Percentiles rank a stretch among this genome's conserved stretches.
Evolutionary conservation across 2,113 vertebrate genomes (phyloP).

Genomic region (Eira barbara): DNA sequence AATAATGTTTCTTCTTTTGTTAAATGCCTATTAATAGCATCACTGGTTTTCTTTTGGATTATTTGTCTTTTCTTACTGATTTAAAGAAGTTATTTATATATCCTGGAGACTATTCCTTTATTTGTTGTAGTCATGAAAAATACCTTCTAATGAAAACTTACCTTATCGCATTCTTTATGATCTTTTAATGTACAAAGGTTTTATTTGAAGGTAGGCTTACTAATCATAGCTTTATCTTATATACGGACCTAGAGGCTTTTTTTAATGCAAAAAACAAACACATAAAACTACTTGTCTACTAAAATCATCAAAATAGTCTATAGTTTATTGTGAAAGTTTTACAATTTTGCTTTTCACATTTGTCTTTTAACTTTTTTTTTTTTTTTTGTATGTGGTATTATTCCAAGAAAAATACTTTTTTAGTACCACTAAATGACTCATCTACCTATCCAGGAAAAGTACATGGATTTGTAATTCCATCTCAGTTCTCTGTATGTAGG

Average conservation of each 20-base stretch:
- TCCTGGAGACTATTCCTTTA: background rate
- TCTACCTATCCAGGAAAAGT: background rate
- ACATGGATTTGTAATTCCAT: background rate
- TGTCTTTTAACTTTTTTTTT: background rate
- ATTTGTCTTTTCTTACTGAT: background rate
- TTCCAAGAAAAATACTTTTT: background rate
- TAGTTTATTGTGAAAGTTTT: background rate
- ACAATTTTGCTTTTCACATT: background rate
- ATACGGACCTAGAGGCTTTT: background rate
- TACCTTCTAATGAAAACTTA: background rate
- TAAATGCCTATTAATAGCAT: background rate
- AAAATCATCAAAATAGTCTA: background rate
- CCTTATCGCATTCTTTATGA: background rate
- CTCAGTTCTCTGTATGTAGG: background rate
- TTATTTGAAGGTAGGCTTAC: background rate
- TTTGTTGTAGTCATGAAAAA: background rate
- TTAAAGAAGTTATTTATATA: background rate
- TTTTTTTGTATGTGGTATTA: background rate
- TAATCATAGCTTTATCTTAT: background rate
- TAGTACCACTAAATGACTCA: background rate
- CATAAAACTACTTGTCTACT: background rate
- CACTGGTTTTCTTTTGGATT: background rate
- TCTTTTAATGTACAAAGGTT: background rate
- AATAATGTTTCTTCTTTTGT: background rate
- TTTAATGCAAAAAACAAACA: background rate